Evolutionary conservation across 2,888 invertebrate species (phyloP).

Genomic region (Cataglyphis albicans): DNA sequence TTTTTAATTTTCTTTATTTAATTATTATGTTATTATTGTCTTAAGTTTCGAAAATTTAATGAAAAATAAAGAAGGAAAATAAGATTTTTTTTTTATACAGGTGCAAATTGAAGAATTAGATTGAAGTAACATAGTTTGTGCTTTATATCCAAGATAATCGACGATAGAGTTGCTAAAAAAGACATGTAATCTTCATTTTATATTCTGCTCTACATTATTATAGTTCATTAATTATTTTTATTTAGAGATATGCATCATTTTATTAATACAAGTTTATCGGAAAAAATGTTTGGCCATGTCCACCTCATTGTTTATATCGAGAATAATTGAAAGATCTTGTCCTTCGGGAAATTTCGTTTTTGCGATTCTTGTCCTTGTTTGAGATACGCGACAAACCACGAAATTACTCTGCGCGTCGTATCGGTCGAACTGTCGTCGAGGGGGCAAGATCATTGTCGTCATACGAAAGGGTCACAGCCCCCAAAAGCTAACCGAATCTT

Average conservation of each 20-base stretch:
- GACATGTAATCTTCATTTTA: not conserved
- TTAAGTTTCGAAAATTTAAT: too few species aligned
- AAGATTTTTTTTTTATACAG: too few species aligned
- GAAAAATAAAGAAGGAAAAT: too few species aligned
- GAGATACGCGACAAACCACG: conserved; percentile 34
- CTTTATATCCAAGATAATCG: too few species aligned
- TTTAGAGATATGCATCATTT: not conserved
- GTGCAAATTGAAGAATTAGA: too few species aligned
- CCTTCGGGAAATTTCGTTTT: conserved; percentile 45
- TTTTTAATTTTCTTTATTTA: not conserved
- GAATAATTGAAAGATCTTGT: conserved; percentile 12
- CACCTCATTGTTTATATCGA: not conserved
- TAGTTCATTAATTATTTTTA: not conserved
- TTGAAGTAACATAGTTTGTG: too few species aligned
- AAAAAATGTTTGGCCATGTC: not conserved
- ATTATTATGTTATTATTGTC: not conserved
- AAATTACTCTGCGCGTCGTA: conserved; percentile 67
- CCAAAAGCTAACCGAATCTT: conserved; percentile 62
- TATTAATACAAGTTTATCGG: not conserved
- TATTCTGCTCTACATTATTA: not conserved
- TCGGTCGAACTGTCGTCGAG: conserved; percentile 69
- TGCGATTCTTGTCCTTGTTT: conserved; percentile 47
- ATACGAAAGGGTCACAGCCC: conserved; percentile 60
- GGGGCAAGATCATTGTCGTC: conserved; percentile 68
- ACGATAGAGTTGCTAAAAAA: not conserved